Base-by-base conservation (phyloP, 2,797 vertebrate species). In the Synaphobranchus kaupii region DNA sequence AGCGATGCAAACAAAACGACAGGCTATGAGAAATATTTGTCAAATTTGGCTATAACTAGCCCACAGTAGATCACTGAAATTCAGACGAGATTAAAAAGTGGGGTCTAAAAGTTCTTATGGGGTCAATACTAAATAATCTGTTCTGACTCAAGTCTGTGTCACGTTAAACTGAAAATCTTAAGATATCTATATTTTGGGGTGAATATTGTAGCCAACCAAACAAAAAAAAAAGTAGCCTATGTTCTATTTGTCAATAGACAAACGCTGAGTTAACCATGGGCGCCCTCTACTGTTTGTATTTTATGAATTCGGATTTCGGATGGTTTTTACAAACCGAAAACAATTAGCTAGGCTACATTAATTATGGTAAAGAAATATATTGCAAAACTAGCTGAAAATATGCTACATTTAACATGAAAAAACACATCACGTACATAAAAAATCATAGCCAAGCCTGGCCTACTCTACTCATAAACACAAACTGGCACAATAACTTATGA, bases 231-330 rank as follows among this genome's bases (percentile, higher is more conserved):
- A n/a, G 4, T 7, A 25, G 63, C n/a, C 25, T 76, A 8, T 44
- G 44, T 76, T 5, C 15, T n/a, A 76, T 44, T 71, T 34, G 6
- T 34, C 4, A 20, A 76, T 76, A 22, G 73, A 44, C 4, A 39
- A 76, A 39, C 13, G 0, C 73, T n/a, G 78, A 47, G 10, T 47
- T 20, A 44, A 78, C 39, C 73, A 78, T 7, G 12, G 78, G 78
- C 78, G 78, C 78, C 78, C 78, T 81, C 78, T 50, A 81, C 2
- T 81, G 78, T 81, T 76, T n/a, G 4, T 13, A n/a, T 3, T 81
- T 8, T n/a, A 81, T 50, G 47, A n/a, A 6, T 81, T 25, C 78
- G 25, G 31, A 20, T 68, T 60, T 17, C 5, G 15, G 5, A 52
- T 52, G 50, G 5, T 52, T 52, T 52, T 52, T 52, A 60, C 63